Evolutionary conservation across 2,113 vertebrate species (phyloP).

Genomic region (Gymnobelideus leadbeateri): DNA sequence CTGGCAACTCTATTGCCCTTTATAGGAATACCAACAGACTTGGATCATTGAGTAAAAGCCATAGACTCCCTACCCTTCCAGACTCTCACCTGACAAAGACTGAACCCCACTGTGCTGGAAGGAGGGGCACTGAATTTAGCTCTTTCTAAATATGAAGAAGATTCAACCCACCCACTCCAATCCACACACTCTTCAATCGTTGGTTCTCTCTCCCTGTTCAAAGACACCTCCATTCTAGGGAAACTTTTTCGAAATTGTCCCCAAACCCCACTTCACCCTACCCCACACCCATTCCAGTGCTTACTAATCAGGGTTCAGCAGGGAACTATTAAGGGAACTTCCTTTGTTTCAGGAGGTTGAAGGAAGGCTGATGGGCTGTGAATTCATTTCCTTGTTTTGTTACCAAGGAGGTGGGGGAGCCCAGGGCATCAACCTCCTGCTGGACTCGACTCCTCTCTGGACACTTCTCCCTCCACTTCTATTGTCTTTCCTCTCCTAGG

Average conservation of each 20-base stretch:
- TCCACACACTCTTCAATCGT: background rate
- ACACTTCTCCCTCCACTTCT: constrained; percentile 63
- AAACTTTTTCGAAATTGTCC: constrained; percentile 56
- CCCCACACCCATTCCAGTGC: constrained; percentile 8
- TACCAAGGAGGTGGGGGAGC: constrained; percentile 63
- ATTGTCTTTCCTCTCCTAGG: constrained; percentile 44
- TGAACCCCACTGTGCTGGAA: background rate
- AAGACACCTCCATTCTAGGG: constrained; percentile 52
- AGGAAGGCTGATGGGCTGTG: constrained; percentile 73
- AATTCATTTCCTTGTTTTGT: constrained; percentile 80
- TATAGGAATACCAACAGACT: background rate
- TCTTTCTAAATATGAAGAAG: background rate
- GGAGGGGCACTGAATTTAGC: background rate
- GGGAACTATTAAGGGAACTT: constrained; percentile 61
- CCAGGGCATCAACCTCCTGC: constrained; percentile 21
- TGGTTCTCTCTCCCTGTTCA: constrained; percentile 29
- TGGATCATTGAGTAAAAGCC: background rate
- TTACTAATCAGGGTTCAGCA: background rate
- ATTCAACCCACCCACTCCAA: background rate
- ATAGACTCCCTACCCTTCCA: background rate
- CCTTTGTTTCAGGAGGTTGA: constrained; percentile 77
- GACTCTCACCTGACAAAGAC: background rate
- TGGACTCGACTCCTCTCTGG: constrained; percentile 44
- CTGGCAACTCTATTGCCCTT: background rate
- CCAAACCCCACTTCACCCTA: background rate